These are phyloP conservation scores for Menidia beryllina DNA, from an alignment of 2,113 vertebrate species.

Conservation along the genomic window DNA sequence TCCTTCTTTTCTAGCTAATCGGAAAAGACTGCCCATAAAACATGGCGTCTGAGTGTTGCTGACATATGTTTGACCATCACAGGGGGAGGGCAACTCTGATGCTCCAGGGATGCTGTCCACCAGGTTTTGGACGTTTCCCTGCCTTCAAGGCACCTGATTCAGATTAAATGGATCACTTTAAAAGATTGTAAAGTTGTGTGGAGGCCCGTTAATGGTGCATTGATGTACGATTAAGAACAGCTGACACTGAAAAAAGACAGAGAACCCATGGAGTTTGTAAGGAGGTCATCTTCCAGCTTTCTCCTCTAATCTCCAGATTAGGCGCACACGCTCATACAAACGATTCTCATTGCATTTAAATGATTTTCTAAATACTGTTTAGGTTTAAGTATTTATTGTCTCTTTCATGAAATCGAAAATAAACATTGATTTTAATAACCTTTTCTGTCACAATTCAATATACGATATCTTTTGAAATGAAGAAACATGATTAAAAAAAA, in stretches of 20 bases:
- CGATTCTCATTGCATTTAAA: background rate
- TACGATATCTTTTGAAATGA: background rate
- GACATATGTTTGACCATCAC: conserved; percentile 5
- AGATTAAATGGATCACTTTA: too few species aligned
- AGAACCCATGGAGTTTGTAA: conserved; percentile 15
- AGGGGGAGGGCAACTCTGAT: too few species aligned
- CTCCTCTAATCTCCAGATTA: conserved; percentile 18
- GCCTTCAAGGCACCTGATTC: too few species aligned
- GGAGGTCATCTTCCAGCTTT: background rate
- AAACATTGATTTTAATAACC: background rate
- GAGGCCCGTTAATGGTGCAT: too few species aligned
- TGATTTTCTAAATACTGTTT: background rate
- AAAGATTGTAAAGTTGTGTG: too few species aligned
- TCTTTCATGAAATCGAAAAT: background rate
- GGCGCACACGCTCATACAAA: background rate
- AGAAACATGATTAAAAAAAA: background rate
- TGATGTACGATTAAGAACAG: too few species aligned
- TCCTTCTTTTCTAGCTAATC: conserved; percentile 7
- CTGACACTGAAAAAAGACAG: conserved; percentile 11
- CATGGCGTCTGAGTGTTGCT: background rate
- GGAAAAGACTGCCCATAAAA: conserved; percentile 23
- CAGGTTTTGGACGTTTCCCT: too few species aligned
- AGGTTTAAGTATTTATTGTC: background rate
- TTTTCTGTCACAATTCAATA: background rate
- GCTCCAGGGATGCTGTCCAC: too few species aligned